A percentile compares a stretch with the other conserved stretches of the same genome.
phyloP scores from a whole-genome alignment of 2,113 vertebrate genomes.

The Eolophus roseicapilla region DNA sequence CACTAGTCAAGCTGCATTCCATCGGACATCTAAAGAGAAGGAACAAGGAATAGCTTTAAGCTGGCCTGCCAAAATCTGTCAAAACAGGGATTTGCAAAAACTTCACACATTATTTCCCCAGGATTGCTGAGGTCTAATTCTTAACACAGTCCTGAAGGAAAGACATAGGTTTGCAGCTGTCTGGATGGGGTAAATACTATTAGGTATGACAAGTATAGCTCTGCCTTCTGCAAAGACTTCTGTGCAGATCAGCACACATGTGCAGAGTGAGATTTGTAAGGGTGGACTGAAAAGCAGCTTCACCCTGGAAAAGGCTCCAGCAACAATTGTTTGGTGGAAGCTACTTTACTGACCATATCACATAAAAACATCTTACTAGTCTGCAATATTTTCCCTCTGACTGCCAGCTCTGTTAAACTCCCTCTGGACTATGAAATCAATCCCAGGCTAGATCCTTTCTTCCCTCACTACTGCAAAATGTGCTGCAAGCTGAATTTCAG shows the following conservation, averaged over 20 bases:
- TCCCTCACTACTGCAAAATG: slow-evolving; percentile 6
- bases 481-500: slow-evolving; percentile 10
- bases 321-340: slow-evolving; percentile 3
- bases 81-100: not conserved
- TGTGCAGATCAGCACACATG: not conserved
- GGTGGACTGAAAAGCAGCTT: slow-evolving; percentile 32
- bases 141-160: not conserved
- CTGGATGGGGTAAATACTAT: not conserved
- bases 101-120: not conserved
- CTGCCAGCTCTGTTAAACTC: slow-evolving; percentile 6
- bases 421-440: slow-evolving; percentile 31
- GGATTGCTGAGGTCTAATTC: not conserved
- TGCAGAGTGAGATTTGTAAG: not conserved
- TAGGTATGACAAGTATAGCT: not conserved
- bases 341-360: slow-evolving; percentile 11
- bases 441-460: not conserved
- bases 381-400: slow-evolving; percentile 12
- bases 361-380: slow-evolving; percentile 19
- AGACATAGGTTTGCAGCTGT: not conserved
- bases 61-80: not conserved
- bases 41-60: not conserved
- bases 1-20: not conserved
- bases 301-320: not conserved
- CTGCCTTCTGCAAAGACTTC: slow-evolving; percentile 30
- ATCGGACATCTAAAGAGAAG: not conserved